Evolutionary conservation across 2,888 invertebrate genomes (phyloP), one percentile per base, ranked within the genome.

Genomic region (Brenthis ino): DNA sequence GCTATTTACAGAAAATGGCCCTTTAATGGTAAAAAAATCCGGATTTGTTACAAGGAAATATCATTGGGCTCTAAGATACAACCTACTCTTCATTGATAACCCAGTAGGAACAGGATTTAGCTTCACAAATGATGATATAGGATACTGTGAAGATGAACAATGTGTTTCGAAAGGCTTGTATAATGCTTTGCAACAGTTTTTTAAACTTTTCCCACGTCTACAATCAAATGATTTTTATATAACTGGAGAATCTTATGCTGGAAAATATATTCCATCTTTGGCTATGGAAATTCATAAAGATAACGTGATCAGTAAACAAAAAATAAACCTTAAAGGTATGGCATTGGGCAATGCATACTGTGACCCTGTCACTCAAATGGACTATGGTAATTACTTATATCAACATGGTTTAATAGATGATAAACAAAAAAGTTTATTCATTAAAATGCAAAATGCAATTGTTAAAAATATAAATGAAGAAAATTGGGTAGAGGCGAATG

Each of bases 41-140:
- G 86, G 88, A 1, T 87, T 92, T 61, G 74, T 79, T 3, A 13
- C 81, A 5, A 80, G 94, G 69, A 86, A 94, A 67, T 87, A 93
- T 71, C 90, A 94, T 43, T 95, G 95, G 95, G 94, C 94, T 33
- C 78, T 91, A 6, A 88, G 93, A 28, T 90, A 93, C 77, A 94
- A 94, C 73, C 80, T 95, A 57, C 85, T 95, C 51, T 95, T 94
- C 79, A 94, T 95, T 69, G 95, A 95, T 75, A 95, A 95, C 74
- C 95, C 95, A 3, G 95, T 94, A 0, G 95, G 95, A 1, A 86
- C 91, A 55, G 95, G 95, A 0, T 95, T 95, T 78, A 95, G 95
- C 79, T 95, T 94, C 78, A 95, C 95, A 1, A 81, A 92, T 0
- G 78, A 93, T 0, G 78, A 93, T 0, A 77, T 84, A 57, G 94